These are phyloP conservation scores for Nezara viridula DNA, from an alignment of 2,888 invertebrate genomes.

Conservation along the genomic window DNA sequence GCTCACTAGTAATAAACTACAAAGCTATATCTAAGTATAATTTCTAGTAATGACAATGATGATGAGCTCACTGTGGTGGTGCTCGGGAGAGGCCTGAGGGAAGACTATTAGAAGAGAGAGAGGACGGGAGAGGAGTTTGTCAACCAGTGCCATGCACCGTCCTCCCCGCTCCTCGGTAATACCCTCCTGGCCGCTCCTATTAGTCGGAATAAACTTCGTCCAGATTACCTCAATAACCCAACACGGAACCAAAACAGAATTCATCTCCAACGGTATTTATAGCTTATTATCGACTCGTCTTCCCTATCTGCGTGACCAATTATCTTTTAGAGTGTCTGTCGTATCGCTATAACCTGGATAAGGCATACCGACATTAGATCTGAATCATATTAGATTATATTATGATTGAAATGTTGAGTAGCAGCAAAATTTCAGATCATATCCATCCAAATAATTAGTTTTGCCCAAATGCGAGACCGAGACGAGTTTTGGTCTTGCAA, in stretches of 20 bases:
- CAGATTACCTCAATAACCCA: conserved; percentile 13
- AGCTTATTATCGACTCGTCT: conserved; percentile 25
- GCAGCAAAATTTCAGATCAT: no score
- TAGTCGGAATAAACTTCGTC: neutral
- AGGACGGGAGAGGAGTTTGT: neutral
- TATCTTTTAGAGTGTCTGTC: neutral
- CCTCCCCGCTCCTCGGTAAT: neutral
- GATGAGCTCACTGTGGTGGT: conserved; percentile 7
- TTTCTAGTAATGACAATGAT: neutral
- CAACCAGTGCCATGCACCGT: conserved; percentile 24
- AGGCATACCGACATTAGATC: neutral
- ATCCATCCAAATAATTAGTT: no score
- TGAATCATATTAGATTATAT: neutral
- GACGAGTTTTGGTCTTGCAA: no score
- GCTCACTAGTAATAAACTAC: no score
- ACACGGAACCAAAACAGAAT: conserved; percentile 28
- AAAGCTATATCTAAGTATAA: neutral
- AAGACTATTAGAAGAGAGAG: neutral
- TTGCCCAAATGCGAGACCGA: no score
- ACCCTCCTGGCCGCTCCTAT: neutral
- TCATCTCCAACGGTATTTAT: neutral
- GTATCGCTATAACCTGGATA: neutral
- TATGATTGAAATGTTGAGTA: no score
- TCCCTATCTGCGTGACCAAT: neutral
- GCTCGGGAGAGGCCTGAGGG: neutral